These are phyloP conservation scores for Muscina levida DNA, from an alignment of 2,888 invertebrate genomes.

Conservation along the genomic window DNA sequence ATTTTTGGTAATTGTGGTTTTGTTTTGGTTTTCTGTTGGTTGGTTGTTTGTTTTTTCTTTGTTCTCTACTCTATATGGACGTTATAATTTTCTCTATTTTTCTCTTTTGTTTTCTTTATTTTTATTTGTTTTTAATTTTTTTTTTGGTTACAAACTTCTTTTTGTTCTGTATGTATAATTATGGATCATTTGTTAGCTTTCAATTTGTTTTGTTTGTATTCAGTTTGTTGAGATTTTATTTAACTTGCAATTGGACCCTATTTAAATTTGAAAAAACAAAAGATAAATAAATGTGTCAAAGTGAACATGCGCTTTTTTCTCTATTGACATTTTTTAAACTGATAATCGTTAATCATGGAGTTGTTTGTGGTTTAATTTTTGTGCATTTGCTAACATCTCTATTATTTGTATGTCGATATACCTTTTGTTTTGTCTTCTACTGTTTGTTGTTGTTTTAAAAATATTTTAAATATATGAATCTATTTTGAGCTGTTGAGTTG, in stretches of 20 bases:
- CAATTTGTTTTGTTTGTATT: no score
- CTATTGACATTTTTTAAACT: background rate
- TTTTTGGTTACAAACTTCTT: slow-evolving; percentile 2
- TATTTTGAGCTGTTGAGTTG: slow-evolving; percentile 33
- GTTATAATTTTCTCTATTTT: slow-evolving; percentile 61
- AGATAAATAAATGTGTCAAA: slow-evolving; percentile 38
- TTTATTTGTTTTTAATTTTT: background rate
- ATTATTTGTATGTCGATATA: background rate
- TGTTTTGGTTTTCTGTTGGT: no score
- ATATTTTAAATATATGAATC: slow-evolving; percentile 36
- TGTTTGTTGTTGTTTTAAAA: slow-evolving; percentile 25
- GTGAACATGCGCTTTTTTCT: slow-evolving; percentile 18
- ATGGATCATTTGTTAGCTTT: slow-evolving; percentile 29
- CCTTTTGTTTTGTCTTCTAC: background rate
- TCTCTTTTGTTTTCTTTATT: slow-evolving; percentile 7
- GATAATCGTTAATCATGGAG: no score
- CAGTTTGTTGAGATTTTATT: slow-evolving; percentile 24
- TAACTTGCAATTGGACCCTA: slow-evolving; percentile 60
- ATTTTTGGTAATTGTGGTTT: slow-evolving; percentile 29
- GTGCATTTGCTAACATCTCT: slow-evolving; percentile 15
- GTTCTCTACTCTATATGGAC: slow-evolving; percentile 60
- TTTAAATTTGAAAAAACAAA: slow-evolving; percentile 54
- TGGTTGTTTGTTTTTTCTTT: slow-evolving; percentile 36
- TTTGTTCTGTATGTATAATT: no score
- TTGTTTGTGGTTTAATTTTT: background rate